These are phyloP conservation scores for Hetaerina titia DNA, from an alignment of 2,888 invertebrate genomes.

Conservation along the genomic window DNA sequence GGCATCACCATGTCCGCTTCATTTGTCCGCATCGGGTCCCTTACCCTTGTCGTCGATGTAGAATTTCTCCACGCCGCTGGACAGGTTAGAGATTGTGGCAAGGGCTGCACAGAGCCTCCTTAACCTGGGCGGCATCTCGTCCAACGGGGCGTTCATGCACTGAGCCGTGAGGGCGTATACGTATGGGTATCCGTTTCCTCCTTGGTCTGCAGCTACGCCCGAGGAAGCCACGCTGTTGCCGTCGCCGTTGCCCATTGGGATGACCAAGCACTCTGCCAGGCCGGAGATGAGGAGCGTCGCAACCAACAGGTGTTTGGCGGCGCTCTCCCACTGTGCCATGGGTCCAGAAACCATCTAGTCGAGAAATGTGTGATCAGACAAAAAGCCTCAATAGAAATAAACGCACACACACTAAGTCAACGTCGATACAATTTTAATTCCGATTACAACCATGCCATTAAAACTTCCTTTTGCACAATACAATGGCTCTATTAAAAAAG, in stretches of 20 bases:
- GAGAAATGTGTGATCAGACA: neutral
- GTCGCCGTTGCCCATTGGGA: conserved; percentile 47
- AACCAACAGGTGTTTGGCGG: conserved; percentile 21
- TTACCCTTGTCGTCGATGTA: conserved; percentile 80
- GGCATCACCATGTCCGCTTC: no score
- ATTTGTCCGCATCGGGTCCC: neutral
- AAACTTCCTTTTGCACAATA: no score
- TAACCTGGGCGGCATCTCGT: conserved; percentile 83
- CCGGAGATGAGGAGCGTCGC: conserved; percentile 56
- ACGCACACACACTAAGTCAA: no score
- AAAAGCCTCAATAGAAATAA: no score
- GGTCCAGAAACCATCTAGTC: neutral
- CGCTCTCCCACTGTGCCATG: conserved; percentile 36
- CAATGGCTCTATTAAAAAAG: no score
- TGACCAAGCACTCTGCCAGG: conserved; percentile 33
- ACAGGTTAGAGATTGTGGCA: conserved; percentile 83
- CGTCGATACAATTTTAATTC: no score
- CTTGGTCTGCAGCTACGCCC: conserved; percentile 7
- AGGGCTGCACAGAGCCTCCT: conserved; percentile 83
- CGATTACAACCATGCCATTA: no score
- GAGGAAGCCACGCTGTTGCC: neutral
- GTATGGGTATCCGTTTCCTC: conserved; percentile 33
- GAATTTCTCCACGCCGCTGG: conserved; percentile 80
- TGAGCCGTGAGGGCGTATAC: conserved; percentile 76
- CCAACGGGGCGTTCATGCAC: conserved; percentile 81